phyloP scores from a whole-genome alignment of 1,140 invertebrate genomes.

The Drosophila repleta region DNA sequence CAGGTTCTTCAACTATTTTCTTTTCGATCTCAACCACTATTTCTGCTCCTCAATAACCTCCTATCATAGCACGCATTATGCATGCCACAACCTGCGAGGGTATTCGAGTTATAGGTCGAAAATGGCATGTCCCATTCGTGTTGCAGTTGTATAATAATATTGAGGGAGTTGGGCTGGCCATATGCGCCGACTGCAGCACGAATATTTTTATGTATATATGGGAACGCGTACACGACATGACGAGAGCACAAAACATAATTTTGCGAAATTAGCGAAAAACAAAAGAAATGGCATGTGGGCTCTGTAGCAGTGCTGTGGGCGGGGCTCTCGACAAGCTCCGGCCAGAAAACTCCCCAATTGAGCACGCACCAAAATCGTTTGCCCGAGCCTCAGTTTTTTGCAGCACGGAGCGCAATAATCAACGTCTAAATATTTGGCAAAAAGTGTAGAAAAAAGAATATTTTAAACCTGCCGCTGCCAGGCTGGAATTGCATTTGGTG shows the following conservation, averaged over 20 bases:
- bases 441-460: conserved; percentile 44
- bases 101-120: conserved; percentile 36
- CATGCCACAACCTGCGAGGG: neutral
- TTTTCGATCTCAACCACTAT: neutral
- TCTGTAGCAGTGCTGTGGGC: neutral
- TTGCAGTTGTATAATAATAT: conserved; percentile 67
- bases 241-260: conserved; percentile 75
- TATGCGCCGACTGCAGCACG: conserved; percentile 53
- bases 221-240: conserved; percentile 58
- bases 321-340: conserved; percentile 15
- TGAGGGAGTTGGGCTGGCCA: conserved; percentile 1
- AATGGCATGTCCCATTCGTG: conserved; percentile 67
- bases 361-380: conserved; percentile 82
- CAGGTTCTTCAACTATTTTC: no score
- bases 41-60: neutral
- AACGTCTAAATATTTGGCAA: conserved; percentile 79
- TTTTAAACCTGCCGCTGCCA: conserved; percentile 30
- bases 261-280: conserved; percentile 82
- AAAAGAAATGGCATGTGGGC: conserved; percentile 68
- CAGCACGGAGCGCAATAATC: conserved; percentile 54
- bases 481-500: conserved; percentile 59
- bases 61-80: neutral
- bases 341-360: conserved; percentile 79
- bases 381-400: conserved; percentile 30
- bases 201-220: conserved; percentile 12